Evolutionary conservation across 2,888 invertebrate species (phyloP), one percentile per base, ranked within the genome.

Genomic region (Andrena marginata): DNA sequence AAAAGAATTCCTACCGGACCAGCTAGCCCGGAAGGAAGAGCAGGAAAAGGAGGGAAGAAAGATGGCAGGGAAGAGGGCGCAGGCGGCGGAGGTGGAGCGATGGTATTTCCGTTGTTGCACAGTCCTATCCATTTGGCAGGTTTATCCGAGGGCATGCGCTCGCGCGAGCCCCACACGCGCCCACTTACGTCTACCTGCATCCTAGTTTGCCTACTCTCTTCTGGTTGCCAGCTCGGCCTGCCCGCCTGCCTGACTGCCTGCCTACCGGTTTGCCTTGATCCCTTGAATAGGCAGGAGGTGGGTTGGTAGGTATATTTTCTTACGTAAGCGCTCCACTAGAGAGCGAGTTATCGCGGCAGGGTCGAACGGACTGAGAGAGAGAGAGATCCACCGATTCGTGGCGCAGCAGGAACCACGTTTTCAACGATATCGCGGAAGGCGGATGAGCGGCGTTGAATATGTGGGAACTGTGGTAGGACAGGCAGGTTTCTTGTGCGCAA

Each of bases 261-360:
- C 82, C 88, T 85, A 92, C 92, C 91, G 91, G 92, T 93, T 93
- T 90, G 90, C 93, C 93, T 93, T 93, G 93, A 93, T 93, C 92
- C 92, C 91, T 91, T 87, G 91, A 90, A 91, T 91, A 92, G 90
- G 89, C 85, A 88, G 86, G 82, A 87, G 89, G 88, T 87, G 86
- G 82, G 78, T 80, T 81, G 86, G 80, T 84, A 77, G 80, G 77
- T 77, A 80, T 73, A 78, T 84, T 90, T 89, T 91, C 91, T 92
- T 92, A 92, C 92, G 91, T 92, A 92, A 91, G 89, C 89, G 87
- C 74, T 78, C 84, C 78, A 62, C 72, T 78, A 84, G 83, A 82
- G 84, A 85, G 67, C 75, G 70, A 87, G 72, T 85, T 87, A 87
- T 80, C 83, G 83, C 60, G 42, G 69, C 80, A 87, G 82, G 80